Conservation (phyloP, 2,888 invertebrate genomes). For the Drosophila mimetica region DNA sequence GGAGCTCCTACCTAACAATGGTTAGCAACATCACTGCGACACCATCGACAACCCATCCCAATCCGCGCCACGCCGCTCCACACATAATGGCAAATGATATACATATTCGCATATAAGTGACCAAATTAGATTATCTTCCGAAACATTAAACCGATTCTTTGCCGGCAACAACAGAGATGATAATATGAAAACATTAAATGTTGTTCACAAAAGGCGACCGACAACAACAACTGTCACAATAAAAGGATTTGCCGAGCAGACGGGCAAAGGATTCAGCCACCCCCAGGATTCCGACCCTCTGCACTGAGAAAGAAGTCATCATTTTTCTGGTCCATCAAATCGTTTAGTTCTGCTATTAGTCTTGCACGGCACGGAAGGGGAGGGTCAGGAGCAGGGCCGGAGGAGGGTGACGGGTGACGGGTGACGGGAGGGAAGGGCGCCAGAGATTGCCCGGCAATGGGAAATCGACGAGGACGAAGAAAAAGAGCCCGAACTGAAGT, state of each 20-base stretch:
- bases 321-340: slow-evolving; percentile 84
- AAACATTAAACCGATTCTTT: slow-evolving; percentile 82
- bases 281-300: slow-evolving; percentile 4
- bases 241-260: slow-evolving; percentile 68
- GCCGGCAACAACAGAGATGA: slow-evolving; percentile 44
- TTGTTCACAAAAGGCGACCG: slow-evolving; percentile 68
- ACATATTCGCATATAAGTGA: slow-evolving; percentile 84
- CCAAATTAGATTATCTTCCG: slow-evolving; percentile 84
- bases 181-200: slow-evolving; percentile 78
- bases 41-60: slow-evolving; percentile 3
- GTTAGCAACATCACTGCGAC: slow-evolving; percentile 1
- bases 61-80: too few relatives aligned
- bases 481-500: slow-evolving; percentile 56
- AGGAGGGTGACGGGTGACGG: not conserved
- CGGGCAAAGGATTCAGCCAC: slow-evolving; percentile 34
- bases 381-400: slow-evolving; percentile 15
- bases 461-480: not conserved
- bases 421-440: not conserved
- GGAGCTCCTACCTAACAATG: not conserved
- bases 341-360: slow-evolving; percentile 83
- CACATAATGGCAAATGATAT: slow-evolving; percentile 79
- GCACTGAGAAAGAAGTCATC: slow-evolving; percentile 80
- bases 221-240: slow-evolving; percentile 76
- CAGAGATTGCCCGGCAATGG: slow-evolving; percentile 62
- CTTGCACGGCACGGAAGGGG: slow-evolving; percentile 69